Evolutionary conservation across 1,140 invertebrate genomes (phyloP).

Genomic region (Papilio glaucus): DNA sequence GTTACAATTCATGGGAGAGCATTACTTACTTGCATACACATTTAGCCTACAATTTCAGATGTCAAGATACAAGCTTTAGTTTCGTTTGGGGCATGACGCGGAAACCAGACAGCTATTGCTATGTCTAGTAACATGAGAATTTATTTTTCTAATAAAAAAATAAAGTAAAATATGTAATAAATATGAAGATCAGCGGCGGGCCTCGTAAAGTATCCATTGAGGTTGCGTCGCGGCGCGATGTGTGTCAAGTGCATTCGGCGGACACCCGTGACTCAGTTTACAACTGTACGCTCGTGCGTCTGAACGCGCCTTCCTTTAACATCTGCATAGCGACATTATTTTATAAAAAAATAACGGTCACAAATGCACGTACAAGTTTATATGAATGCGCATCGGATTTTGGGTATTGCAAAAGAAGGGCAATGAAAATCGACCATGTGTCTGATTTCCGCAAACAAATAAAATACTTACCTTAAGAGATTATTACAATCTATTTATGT

Average conservation of each 20-base stretch:
- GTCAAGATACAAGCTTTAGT: too few relatives aligned
- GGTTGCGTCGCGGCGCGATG: not conserved
- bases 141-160: not conserved
- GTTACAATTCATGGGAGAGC: too few relatives aligned
- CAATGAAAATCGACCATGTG: not conserved
- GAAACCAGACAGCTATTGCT: too few relatives aligned
- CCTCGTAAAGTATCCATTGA: conserved; percentile 24
- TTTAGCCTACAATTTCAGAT: too few relatives aligned
- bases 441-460: not conserved
- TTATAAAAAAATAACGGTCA: conserved; percentile 6
- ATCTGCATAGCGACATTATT: not conserved
- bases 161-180: conserved; percentile 9
- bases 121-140: not conserved
- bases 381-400: too few relatives aligned
- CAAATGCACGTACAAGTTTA: not conserved
- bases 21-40: too few relatives aligned
- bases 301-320: not conserved
- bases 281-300: conserved; percentile 8
- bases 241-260: conserved; percentile 20
- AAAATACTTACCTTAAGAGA: too few relatives aligned
- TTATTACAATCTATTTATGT: too few relatives aligned
- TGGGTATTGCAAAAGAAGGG: not conserved
- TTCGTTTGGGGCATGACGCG: too few relatives aligned
- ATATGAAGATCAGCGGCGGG: not conserved
- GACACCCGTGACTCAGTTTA: conserved; percentile 17